A percentile compares a stretch with the other conserved stretches of the same genome.
phyloP scores from a whole-genome alignment of 37 sponge, comb jelly and placozoan genomes.

The Mnemiopsis leidyi region DNA sequence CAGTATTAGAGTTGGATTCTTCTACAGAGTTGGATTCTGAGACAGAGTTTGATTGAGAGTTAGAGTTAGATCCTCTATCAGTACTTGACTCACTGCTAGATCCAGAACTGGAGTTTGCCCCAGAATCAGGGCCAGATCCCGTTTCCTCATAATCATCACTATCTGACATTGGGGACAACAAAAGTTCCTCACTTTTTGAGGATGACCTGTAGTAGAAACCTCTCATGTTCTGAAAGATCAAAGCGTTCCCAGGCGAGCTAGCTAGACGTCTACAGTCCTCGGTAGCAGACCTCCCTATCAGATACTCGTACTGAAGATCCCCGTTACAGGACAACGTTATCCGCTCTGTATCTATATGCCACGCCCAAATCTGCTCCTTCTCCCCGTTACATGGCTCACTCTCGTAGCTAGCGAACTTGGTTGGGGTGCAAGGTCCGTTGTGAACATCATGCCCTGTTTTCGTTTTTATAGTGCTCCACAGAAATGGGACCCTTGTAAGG shows the following conservation, averaged over 20 bases:
- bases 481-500: not conserved
- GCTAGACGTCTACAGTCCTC: not conserved
- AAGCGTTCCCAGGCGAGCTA: not conserved
- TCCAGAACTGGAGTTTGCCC: not conserved
- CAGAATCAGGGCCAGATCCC: not conserved
- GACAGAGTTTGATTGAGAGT: not conserved
- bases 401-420: not conserved
- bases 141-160: no score
- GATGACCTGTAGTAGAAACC: not conserved
- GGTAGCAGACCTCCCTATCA: not conserved
- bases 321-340: not conserved
- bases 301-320: not conserved
- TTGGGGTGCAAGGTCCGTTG: not conserved
- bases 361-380: not conserved
- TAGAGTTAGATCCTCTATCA: not conserved
- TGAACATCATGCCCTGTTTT: not conserved
- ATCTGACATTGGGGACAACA: no score
- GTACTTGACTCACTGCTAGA: not conserved
- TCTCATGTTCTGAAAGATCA: not conserved
- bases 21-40: not conserved
- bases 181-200: not conserved
- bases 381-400: not conserved
- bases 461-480: not conserved
- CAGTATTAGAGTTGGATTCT: not conserved
- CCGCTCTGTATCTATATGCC: not conserved